Base-by-base conservation (phyloP, 2,797 vertebrate genomes). In the Sebastes dallii region DNA sequence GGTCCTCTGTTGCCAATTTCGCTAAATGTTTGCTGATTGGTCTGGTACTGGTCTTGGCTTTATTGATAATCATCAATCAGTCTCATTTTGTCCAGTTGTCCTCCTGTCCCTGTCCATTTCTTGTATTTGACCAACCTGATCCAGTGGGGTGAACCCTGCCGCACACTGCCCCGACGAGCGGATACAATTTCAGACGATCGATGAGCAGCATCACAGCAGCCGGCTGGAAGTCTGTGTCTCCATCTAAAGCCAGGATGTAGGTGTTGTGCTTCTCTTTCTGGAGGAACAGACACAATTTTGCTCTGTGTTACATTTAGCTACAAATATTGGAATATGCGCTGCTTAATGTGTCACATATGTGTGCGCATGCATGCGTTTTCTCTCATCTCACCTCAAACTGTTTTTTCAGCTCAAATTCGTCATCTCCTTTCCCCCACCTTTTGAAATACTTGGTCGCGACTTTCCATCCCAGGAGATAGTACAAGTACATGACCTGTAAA, bases 101-200 rank as follows among this genome's bases (percentile, higher is more conserved):
- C 22, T 42, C 20, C 20, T 39, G 32, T 27, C 12, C 12, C 18
- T n/a, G 50, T 16, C 36, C 13, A 24, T 42, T 24, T 14, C n/a
- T 18, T 4, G 6, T 4, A 3, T 50, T n/a, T 14, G 13, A 54
- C 30, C 14, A 22, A 96, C 95, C 95, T 86, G 92, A 82, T 64
- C 95, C 95, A 4, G 95, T 96, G 13, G 95, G 95, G 81, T 96
- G 95, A 70, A 96, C 95, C 84, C 95, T 87, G 34, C 95, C 95
- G 73, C 95, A 96, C 0, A 87, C 95, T 1, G 95, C 95, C 2
- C 95, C 95, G 0, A 96, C 95, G 0, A 59, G 66, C 3, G 95
- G 92, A 32, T 96, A 95, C 71, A 90, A 80, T 66, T 82, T 94
- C 50, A 96, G 81, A 14, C 95, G 94, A 60, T 96, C 95, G 0